Percentiles rank a stretch among this genome's conserved stretches.
Conservation (phyloP, 1,140 invertebrate species). For the Magallana gigas region DNA sequence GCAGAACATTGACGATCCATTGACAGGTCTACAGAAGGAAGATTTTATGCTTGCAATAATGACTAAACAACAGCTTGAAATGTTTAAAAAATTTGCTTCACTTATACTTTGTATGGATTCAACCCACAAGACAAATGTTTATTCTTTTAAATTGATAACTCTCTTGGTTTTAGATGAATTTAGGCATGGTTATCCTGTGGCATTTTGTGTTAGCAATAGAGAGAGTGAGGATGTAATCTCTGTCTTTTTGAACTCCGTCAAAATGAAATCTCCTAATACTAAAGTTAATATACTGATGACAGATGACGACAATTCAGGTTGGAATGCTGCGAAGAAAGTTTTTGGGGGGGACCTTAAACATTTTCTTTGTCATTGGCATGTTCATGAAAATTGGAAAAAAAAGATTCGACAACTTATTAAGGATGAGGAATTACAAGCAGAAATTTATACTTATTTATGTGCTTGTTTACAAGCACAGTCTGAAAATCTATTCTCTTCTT, state of each 20-base stretch:
- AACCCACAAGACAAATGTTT: constrained; percentile 35
- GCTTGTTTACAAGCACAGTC: constrained; percentile 28
- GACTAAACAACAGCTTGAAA: constrained; percentile 38
- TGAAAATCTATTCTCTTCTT: background rate
- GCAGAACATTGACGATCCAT: background rate
- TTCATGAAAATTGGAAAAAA: constrained; percentile 30
- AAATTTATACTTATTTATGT: constrained; percentile 38
- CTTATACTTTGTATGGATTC: constrained; percentile 41
- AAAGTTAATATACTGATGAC: constrained; percentile 36
- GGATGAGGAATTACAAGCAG: constrained; percentile 16
- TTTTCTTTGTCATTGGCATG: constrained; percentile 42
- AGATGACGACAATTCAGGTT: constrained; percentile 42
- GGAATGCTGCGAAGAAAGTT: constrained; percentile 39
- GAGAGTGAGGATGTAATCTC: constrained; percentile 26
- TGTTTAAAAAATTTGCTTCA: constrained; percentile 20
- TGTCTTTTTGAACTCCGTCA: constrained; percentile 39
- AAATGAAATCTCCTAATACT: constrained; percentile 29
- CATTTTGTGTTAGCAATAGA: constrained; percentile 44
- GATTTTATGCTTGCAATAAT: constrained; percentile 37
- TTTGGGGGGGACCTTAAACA: constrained; percentile 15
- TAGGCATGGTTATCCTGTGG: constrained; percentile 40
- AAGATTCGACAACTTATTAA: constrained; percentile 25
- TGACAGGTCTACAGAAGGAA: constrained; percentile 19
- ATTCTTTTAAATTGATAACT: constrained; percentile 25
- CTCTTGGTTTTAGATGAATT: constrained; percentile 40